A percentile compares a stretch with the other conserved stretches of the same genome.
These are phyloP conservation scores for Perizoma affinitatum DNA, from an alignment of 2,888 invertebrate genomes.

Conservation along the genomic window DNA sequence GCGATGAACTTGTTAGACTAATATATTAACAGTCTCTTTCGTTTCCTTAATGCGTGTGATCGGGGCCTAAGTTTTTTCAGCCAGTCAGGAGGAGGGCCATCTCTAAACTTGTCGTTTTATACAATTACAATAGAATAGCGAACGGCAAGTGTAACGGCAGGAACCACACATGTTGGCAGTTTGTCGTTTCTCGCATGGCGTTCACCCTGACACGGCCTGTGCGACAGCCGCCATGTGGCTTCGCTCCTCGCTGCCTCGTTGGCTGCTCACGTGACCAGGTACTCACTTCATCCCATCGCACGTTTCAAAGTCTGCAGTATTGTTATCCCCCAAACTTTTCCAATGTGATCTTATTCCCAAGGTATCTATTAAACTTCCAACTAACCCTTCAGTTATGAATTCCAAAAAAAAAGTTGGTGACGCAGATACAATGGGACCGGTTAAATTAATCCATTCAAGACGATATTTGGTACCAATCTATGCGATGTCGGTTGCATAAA, in stretches of 20 bases:
- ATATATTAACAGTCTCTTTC: slow-evolving; percentile 32
- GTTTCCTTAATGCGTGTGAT: slow-evolving; percentile 20
- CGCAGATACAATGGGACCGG: slow-evolving; percentile 38
- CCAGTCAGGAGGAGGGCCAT: slow-evolving; percentile 52
- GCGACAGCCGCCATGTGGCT: slow-evolving; percentile 61
- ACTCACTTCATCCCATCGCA: slow-evolving; percentile 64
- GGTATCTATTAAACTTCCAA: slow-evolving; percentile 21
- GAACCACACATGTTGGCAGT: slow-evolving; percentile 64
- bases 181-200: slow-evolving; percentile 56
- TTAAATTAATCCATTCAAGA: slow-evolving; percentile 50
- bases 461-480: slow-evolving; percentile 45
- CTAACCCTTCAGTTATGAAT: slow-evolving; percentile 2
- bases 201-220: slow-evolving; percentile 51
- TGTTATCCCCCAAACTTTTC: slow-evolving; percentile 42
- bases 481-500: slow-evolving; percentile 47
- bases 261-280: slow-evolving; percentile 71
- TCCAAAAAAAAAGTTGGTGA: slow-evolving; percentile 27
- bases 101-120: slow-evolving; percentile 55
- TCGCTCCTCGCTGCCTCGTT: slow-evolving; percentile 36
- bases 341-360: slow-evolving; percentile 26
- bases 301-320: slow-evolving; percentile 57
- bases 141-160: slow-evolving; percentile 50
- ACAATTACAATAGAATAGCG: slow-evolving; percentile 44
- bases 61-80: slow-evolving; percentile 23
- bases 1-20: slow-evolving; percentile 24